phyloP scores from a whole-genome alignment of 2,797 vertebrate genomes.

The Saguinus oedipus region DNA sequence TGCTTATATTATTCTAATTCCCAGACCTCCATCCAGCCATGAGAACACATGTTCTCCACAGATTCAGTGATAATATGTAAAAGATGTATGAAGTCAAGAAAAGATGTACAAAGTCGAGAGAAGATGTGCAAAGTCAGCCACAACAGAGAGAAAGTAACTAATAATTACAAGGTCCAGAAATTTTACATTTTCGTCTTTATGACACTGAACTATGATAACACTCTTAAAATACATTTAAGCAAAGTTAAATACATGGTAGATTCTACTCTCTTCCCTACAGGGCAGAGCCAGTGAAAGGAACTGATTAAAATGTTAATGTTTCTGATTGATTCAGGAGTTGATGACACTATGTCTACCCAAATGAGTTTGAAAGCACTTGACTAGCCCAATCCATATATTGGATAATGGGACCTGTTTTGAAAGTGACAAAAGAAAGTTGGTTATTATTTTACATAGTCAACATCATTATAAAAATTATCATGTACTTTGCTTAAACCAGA shows the following conservation, averaged over 20 bases:
- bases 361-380: conserved; percentile 65
- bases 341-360: conserved; percentile 62
- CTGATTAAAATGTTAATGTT: conserved; percentile 62
- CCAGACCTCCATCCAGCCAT: not conserved
- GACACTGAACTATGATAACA: not conserved
- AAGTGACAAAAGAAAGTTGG: conserved; percentile 47
- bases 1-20: not conserved
- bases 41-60: not conserved
- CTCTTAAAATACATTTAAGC: not conserved
- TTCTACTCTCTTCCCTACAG: not conserved
- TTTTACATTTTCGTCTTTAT: not conserved
- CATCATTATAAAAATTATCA: not conserved
- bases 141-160: not conserved
- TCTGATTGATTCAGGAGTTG: conserved; percentile 51
- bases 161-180: not conserved
- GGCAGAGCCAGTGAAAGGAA: conserved; percentile 7
- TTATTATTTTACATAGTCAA: conserved; percentile 46
- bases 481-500: conserved; percentile 26
- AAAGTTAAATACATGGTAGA: not conserved
- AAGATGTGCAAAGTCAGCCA: not conserved
- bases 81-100: not conserved
- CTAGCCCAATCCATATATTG: conserved; percentile 56
- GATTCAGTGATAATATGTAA: not conserved
- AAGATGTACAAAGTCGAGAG: not conserved
- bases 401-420: conserved; percentile 63